Percentiles rank a stretch among this genome's conserved stretches.
These are phyloP conservation scores for Rhimphoctona megacephalus DNA, from an alignment of 2,888 invertebrate genomes.

Conservation along the genomic window DNA sequence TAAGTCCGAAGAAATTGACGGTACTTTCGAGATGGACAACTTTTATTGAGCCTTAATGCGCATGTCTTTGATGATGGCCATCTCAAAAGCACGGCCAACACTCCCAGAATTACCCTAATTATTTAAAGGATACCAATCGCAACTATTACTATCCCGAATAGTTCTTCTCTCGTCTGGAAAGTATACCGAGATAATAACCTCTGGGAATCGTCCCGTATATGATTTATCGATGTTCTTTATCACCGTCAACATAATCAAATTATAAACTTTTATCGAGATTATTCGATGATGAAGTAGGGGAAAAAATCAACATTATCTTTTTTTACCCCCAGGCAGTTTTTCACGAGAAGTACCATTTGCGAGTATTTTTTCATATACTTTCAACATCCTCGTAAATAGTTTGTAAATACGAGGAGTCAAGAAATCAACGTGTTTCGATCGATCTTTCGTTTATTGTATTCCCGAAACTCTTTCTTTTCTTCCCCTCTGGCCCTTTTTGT, in stretches of 20 bases:
- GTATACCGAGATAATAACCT: background rate
- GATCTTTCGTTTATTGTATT: conserved; percentile 10
- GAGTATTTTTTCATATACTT: background rate
- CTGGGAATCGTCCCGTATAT: background rate
- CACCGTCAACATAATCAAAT: conserved; percentile 9
- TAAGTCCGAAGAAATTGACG: background rate
- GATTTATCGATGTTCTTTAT: background rate
- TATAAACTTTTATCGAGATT: conserved; percentile 4
- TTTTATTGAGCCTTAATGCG: background rate
- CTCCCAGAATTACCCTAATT: background rate
- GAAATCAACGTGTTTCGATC: background rate
- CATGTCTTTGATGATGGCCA: background rate
- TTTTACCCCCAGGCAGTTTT: background rate
- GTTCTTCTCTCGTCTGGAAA: background rate
- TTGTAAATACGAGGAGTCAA: background rate
- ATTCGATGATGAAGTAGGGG: background rate
- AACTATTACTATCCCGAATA: background rate
- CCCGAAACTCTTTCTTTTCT: background rate
- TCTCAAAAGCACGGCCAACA: background rate
- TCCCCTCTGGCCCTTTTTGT: background rate
- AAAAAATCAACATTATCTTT: background rate
- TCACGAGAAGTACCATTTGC: background rate
- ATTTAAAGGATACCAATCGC: background rate
- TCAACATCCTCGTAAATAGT: background rate
- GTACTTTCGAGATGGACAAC: background rate